Conservation (phyloP, 2,113 vertebrate genomes). For the Pseudonaja textilis region DNA sequence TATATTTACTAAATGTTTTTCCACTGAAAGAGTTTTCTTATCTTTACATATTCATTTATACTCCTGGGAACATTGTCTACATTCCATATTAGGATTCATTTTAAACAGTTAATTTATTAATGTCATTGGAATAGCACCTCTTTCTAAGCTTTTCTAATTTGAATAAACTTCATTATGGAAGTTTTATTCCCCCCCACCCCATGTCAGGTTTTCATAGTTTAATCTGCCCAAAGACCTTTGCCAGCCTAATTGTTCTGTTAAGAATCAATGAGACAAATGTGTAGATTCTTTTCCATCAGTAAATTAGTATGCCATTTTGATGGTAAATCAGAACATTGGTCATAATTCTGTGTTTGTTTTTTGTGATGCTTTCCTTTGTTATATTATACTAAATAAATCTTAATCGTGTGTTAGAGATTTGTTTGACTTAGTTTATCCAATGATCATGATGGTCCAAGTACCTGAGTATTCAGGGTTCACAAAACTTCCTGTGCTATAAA, state of each 20-base stretch:
- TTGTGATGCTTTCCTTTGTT: not conserved
- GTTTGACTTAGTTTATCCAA: not conserved
- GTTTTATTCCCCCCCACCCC: not conserved
- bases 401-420: not conserved
- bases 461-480: not conserved
- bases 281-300: not conserved
- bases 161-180: not conserved
- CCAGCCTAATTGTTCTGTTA: not conserved
- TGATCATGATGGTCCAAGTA: not conserved
- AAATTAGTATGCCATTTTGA: not conserved
- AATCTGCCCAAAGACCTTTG: not conserved
- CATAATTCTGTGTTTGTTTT: not conserved
- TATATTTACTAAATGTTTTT: not conserved
- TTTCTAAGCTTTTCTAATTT: not conserved
- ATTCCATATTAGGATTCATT: not conserved
- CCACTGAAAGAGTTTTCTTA: not conserved
- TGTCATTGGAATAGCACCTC: not conserved
- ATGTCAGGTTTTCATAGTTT: too few relatives aligned
- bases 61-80: not conserved
- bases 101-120: not conserved
- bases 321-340: not conserved
- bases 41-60: not conserved
- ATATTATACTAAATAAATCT: not conserved
- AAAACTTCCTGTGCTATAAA: not conserved
- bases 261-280: not conserved